Evolutionary conservation across 2,888 invertebrate genomes (phyloP).

Genomic region (Lycophotia porphyrea): DNA sequence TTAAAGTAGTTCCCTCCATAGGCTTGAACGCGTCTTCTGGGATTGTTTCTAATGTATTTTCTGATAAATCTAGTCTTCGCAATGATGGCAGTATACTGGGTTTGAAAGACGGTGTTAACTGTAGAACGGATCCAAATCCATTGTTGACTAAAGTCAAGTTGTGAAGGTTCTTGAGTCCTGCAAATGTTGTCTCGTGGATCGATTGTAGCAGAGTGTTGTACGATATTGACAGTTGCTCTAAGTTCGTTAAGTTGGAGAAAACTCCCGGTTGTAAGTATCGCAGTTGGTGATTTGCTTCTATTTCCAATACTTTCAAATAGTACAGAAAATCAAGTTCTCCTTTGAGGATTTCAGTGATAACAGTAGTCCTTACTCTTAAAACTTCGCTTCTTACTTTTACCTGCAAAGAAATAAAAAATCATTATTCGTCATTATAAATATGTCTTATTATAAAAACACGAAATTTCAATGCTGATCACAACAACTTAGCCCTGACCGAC

Average conservation of each 20-base stretch:
- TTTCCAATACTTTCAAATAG: slow-evolving; percentile 84
- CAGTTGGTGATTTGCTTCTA: slow-evolving; percentile 90
- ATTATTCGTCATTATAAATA: neutral
- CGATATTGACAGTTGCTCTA: slow-evolving; percentile 89
- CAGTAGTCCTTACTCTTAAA: slow-evolving; percentile 87
- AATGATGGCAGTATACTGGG: slow-evolving; percentile 85
- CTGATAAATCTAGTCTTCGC: slow-evolving; percentile 86
- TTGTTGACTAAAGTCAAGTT: slow-evolving; percentile 90
- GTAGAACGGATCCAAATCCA: slow-evolving; percentile 85
- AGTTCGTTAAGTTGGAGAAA: slow-evolving; percentile 85
- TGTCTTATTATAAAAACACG: neutral
- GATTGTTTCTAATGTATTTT: slow-evolving; percentile 88
- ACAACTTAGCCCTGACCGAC: slow-evolving; percentile 10
- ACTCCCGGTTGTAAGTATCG: slow-evolving; percentile 84
- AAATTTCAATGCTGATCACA: neutral
- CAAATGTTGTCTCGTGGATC: slow-evolving; percentile 86
- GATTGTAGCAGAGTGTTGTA: slow-evolving; percentile 86
- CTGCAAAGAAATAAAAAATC: slow-evolving; percentile 71
- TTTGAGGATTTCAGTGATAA: slow-evolving; percentile 81
- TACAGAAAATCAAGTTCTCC: slow-evolving; percentile 83
- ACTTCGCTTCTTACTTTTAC: slow-evolving; percentile 79
- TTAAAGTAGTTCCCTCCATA: slow-evolving; percentile 84
- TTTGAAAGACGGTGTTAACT: slow-evolving; percentile 84
- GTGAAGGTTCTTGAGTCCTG: slow-evolving; percentile 86
- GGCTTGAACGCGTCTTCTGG: slow-evolving; percentile 82